A percentile compares a stretch with the other conserved stretches of the same genome.
phyloP scores from a whole-genome alignment of 1,140 invertebrate species.

The Whitmania pigra region DNA sequence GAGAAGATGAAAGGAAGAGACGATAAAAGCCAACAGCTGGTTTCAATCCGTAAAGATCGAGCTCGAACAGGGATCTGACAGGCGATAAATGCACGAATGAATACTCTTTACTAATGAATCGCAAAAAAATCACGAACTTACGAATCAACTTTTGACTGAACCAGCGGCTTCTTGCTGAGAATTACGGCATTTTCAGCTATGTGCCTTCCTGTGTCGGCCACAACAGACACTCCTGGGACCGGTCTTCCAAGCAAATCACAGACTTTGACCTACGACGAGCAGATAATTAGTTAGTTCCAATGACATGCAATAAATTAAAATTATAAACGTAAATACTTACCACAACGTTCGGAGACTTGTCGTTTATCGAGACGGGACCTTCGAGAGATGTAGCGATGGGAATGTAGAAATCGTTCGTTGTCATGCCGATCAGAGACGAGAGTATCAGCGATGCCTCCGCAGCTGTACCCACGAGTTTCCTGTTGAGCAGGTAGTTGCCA shows the following conservation, averaged over 20 bases:
- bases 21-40: constrained; percentile 70
- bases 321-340: constrained; percentile 28
- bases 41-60: constrained; percentile 67
- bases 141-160: constrained; percentile 47
- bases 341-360: constrained; percentile 56
- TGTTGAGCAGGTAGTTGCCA: constrained; percentile 75
- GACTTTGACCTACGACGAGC: constrained; percentile 51
- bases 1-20: constrained; percentile 58
- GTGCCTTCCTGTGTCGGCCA: constrained; percentile 61
- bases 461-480: constrained; percentile 70
- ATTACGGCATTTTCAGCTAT: constrained; percentile 62
- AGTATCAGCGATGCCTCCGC: constrained; percentile 67
- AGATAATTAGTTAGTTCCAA: not conserved
- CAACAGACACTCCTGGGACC: constrained; percentile 55
- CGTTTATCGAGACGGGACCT: constrained; percentile 56
- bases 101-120: not conserved
- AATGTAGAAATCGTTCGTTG: constrained; percentile 40
- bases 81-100: constrained; percentile 21
- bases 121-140: constrained; percentile 36
- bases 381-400: constrained; percentile 67
- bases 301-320: too few species aligned
- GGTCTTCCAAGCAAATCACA: constrained; percentile 71
- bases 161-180: constrained; percentile 54
- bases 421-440: constrained; percentile 50
- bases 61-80: constrained; percentile 57